Evolutionary conservation across 2,113 vertebrate genomes (phyloP).

Genomic region (Sphaerodactylus townsendi): DNA sequence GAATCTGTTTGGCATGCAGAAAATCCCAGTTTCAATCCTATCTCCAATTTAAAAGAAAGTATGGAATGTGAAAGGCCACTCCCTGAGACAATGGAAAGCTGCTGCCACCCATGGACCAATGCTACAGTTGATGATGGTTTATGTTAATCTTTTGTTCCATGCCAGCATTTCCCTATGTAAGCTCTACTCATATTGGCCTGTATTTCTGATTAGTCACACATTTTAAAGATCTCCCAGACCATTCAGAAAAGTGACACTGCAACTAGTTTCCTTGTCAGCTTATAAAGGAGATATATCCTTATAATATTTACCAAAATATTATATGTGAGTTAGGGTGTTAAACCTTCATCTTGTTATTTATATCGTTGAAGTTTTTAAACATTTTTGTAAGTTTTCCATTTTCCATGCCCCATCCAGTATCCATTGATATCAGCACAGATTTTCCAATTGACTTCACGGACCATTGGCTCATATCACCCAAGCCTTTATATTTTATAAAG

Average conservation of each 20-base stretch:
- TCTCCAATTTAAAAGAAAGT: background rate
- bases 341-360: background rate
- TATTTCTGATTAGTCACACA: background rate
- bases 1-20: too few relatives aligned
- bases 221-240: background rate
- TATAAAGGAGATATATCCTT: background rate
- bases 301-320: background rate
- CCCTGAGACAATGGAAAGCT: too few relatives aligned
- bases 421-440: background rate
- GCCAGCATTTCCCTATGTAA: background rate
- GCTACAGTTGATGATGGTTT: too few relatives aligned
- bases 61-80: too few relatives aligned
- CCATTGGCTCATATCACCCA: background rate
- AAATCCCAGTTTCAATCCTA: background rate
- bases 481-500: constrained; percentile 10
- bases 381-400: background rate
- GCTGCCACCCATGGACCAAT: too few relatives aligned
- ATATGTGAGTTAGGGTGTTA: background rate
- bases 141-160: background rate
- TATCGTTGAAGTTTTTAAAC: background rate
- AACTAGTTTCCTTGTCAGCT: background rate
- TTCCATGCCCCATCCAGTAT: background rate
- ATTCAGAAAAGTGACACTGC: background rate
- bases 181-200: background rate
- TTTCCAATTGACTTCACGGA: background rate